Conservation (phyloP, 1,140 invertebrate species). For the Nephila pilipes region DNA sequence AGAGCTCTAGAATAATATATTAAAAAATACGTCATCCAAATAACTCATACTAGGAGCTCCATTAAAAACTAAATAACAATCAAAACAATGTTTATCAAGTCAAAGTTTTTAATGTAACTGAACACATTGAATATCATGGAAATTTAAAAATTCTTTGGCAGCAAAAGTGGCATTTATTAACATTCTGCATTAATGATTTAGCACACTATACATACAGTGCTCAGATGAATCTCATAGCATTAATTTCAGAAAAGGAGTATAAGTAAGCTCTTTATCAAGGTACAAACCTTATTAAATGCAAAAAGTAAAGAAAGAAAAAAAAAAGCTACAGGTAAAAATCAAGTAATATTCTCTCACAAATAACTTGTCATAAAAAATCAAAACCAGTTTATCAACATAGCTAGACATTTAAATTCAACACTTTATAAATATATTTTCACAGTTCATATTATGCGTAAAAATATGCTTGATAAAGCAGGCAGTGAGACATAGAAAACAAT, state of each 20-base stretch:
- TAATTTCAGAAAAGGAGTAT: conserved; percentile 34
- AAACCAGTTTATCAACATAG: neutral
- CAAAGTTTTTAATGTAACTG: neutral
- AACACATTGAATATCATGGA: neutral
- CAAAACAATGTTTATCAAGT: neutral
- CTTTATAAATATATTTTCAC: neutral
- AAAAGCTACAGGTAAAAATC: neutral
- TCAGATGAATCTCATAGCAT: neutral
- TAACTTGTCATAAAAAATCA: neutral
- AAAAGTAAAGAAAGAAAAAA: neutral
- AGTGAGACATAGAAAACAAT: neutral
- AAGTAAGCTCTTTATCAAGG: conserved; percentile 59
- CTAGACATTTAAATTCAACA: neutral
- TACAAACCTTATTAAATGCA: conserved; percentile 53
- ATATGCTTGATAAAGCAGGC: neutral
- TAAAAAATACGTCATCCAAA: neutral
- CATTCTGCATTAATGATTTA: neutral
- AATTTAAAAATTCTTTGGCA: conserved; percentile 35
- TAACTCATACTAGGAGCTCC: neutral
- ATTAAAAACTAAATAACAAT: neutral
- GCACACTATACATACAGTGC: conserved; percentile 29
- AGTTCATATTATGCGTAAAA: neutral
- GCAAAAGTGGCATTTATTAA: conserved; percentile 22
- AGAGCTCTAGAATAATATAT: neutral
- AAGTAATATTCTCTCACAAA: neutral